Base-by-base conservation (phyloP, 2,113 vertebrate species). In the Heliornis fulica region DNA sequence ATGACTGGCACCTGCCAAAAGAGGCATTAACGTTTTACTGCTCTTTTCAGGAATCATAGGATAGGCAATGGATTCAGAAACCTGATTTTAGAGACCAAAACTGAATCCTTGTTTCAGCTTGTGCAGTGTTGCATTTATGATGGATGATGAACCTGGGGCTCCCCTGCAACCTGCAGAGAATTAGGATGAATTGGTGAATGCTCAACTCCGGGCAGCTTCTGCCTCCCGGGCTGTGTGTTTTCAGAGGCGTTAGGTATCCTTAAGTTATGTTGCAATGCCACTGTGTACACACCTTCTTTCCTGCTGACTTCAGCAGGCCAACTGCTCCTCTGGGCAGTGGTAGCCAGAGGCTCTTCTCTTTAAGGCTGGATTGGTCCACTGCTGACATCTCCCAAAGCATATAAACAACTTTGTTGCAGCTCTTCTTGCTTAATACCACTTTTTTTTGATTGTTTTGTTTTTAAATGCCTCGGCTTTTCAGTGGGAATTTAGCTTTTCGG, bases 191-290 rank as follows among this genome's bases (percentile, higher is more conserved):
- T 40, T 10, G 8, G 14, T 51, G 75, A 32, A 13, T 21, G 46
- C 36, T 78, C 4, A 14, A 19, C 34, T 43, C 45, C 2, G 22
- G 50, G 50, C 56, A 48, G 57, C 69, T 56, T 43, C 50, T 81
- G 69, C 34, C 53, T 93, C 53, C 83, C 17, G 54, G 77, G 68
- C 63, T 72, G 74, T 38, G 56, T 43, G 20, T 63, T 71, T 19
- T 46, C 51, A 9, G 84, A 14, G 34, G 29, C 78, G 36, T 65
- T 89, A n/a, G 54, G 28, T 87, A 43, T 78, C 80, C 63, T 54
- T 10, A 2, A 0, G 2, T 61, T 25, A 31, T 0, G 0, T 46
- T 60, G 34, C 70, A 28, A 10, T 7, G 13, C 74, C 64, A 46
- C 15, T 46, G 57, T 23, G 3, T 8, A 2, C 10, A 9, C 2